Conservation (phyloP, 1,140 invertebrate species). For the Mycetomoellerius zeteki region DNA sequence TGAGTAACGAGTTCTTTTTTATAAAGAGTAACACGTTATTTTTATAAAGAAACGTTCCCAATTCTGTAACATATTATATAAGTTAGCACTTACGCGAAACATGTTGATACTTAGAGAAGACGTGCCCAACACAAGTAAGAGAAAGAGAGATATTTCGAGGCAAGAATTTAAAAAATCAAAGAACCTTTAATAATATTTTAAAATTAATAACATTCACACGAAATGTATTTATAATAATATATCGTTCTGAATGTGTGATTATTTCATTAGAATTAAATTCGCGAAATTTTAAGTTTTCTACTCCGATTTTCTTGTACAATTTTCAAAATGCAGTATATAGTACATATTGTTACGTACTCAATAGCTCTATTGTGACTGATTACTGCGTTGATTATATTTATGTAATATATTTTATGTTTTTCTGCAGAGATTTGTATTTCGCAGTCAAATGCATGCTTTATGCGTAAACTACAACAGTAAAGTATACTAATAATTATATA, state of each 20-base stretch:
- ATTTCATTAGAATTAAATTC: neutral
- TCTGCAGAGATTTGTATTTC: constrained; percentile 1
- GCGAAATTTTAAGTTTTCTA: neutral
- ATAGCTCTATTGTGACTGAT: constrained; percentile 5
- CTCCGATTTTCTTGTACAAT: neutral
- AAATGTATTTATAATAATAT: constrained; percentile 6
- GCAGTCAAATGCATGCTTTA: constrained; percentile 24
- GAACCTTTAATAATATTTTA: constrained; percentile 18
- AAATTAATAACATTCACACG: neutral
- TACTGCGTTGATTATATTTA: constrained; percentile 23
- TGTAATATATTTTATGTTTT: constrained; percentile 4
- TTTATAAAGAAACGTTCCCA: too few relatives aligned
- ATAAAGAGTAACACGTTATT: too few relatives aligned
- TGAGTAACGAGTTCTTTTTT: too few relatives aligned
- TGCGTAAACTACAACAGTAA: constrained; percentile 22
- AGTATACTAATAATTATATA: neutral
- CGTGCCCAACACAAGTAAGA: neutral
- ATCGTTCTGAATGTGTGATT: neutral
- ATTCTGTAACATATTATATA: too few relatives aligned
- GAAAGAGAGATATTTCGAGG: neutral
- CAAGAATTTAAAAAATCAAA: neutral
- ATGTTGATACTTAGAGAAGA: neutral
- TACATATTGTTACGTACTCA: constrained; percentile 9
- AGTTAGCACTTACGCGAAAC: constrained; percentile 43
- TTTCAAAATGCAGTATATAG: neutral